These are phyloP conservation scores for Scaptomyza polygonia DNA, from an alignment of 2,888 invertebrate species.

Conservation along the genomic window DNA sequence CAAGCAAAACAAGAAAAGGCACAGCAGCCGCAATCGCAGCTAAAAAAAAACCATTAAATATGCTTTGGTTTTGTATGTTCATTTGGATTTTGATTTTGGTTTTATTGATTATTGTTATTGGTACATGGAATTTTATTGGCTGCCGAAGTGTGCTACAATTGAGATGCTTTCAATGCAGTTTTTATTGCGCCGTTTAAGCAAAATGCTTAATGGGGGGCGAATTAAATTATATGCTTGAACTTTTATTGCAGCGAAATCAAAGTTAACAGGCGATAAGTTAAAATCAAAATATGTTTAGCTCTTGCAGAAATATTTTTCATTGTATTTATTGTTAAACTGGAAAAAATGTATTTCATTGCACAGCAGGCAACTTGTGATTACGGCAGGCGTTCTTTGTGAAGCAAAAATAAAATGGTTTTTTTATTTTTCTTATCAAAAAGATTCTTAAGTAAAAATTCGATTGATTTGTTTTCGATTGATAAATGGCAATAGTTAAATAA, in stretches of 20 bases:
- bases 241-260: not conserved
- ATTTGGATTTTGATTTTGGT: slow-evolving; percentile 16
- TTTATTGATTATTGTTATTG: slow-evolving; percentile 57
- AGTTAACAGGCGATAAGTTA: not conserved
- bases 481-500: too few species aligned
- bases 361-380: not conserved
- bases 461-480: not conserved
- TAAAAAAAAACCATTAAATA: slow-evolving; percentile 47
- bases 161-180: slow-evolving; percentile 10
- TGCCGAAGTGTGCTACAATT: not conserved
- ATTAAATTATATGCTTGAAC: slow-evolving; percentile 3
- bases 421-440: not conserved
- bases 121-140: slow-evolving; percentile 8
- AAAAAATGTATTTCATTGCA: not conserved
- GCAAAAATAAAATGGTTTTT: not conserved
- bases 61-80: slow-evolving; percentile 37
- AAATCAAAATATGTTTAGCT: not conserved
- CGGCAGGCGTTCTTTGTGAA: not conserved
- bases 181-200: slow-evolving; percentile 16
- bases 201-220: slow-evolving; percentile 4
- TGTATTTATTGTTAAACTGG: not conserved
- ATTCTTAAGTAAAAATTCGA: not conserved
- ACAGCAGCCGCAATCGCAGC: slow-evolving; percentile 18
- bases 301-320: not conserved
- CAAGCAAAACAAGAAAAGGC: not conserved